Percentiles rank a stretch among this genome's conserved stretches.
Evolutionary conservation across 2,888 invertebrate genomes (phyloP).

Genomic region (Dasypolia templi): DNA sequence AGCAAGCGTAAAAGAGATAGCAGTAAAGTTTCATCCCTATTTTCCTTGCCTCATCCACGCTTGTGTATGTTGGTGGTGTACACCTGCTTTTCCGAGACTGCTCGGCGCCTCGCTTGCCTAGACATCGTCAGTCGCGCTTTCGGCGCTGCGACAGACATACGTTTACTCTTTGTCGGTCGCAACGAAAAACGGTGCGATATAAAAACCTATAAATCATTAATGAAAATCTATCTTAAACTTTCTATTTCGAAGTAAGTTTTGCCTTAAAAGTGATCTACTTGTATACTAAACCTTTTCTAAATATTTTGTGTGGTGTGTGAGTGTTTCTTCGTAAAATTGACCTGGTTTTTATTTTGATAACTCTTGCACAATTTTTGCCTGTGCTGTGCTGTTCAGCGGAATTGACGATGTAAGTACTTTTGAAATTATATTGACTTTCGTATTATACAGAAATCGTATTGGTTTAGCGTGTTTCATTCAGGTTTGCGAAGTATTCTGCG

Average conservation of each 20-base stretch:
- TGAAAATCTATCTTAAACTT: constrained; percentile 75
- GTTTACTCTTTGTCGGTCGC: constrained; percentile 65
- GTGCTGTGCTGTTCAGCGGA: constrained; percentile 64
- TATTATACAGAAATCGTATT: not conserved
- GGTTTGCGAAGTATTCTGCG: not conserved
- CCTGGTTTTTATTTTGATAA: constrained; percentile 85
- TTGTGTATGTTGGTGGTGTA: constrained; percentile 66
- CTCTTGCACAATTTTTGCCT: constrained; percentile 81
- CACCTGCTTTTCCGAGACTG: constrained; percentile 82
- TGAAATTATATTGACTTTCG: constrained; percentile 29
- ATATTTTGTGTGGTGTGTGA: constrained; percentile 64
- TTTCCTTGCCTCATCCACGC: constrained; percentile 65
- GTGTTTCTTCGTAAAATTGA: constrained; percentile 73
- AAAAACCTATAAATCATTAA: constrained; percentile 77
- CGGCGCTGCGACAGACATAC: constrained; percentile 73
- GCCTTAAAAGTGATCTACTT: constrained; percentile 70
- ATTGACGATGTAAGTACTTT: constrained; percentile 71
- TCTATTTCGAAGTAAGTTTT: constrained; percentile 70
- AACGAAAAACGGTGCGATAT: constrained; percentile 70
- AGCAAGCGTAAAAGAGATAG: constrained; percentile 63
- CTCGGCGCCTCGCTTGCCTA: constrained; percentile 78
- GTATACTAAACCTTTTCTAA: constrained; percentile 62
- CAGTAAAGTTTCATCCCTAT: constrained; percentile 58
- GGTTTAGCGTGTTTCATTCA: constrained; percentile 18
- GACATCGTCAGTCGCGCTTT: constrained; percentile 80